A percentile compares a stretch with the other conserved stretches of the same genome.
Conservation (phyloP, 1,140 invertebrate genomes). For the Cherax quadricarinatus region DNA sequence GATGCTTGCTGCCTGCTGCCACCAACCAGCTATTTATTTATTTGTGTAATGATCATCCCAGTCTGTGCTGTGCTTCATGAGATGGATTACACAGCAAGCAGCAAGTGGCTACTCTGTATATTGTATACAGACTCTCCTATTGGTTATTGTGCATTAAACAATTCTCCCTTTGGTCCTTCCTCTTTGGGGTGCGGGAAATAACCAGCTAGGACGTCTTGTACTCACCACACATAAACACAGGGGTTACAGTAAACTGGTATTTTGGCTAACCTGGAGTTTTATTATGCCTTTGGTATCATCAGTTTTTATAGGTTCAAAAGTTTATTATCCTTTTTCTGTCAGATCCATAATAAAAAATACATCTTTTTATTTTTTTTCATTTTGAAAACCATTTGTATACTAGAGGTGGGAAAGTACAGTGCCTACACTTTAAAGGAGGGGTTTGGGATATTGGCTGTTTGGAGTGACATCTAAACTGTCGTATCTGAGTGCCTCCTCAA, state of each 20-base stretch:
- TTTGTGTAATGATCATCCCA: slow-evolving; percentile 64
- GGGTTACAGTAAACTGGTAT: slow-evolving; percentile 72
- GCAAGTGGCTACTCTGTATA: slow-evolving; percentile 54
- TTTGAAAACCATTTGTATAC: background rate
- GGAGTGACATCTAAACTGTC: too few species aligned
- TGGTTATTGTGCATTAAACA: slow-evolving; percentile 67
- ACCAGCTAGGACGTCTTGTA: slow-evolving; percentile 70
- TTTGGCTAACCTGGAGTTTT: slow-evolving; percentile 71
- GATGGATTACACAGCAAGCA: slow-evolving; percentile 42
- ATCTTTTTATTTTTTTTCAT: background rate
- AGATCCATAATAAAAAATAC: slow-evolving; percentile 10
- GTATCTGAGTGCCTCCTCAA: too few species aligned
- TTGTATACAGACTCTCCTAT: slow-evolving; percentile 67
- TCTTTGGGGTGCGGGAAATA: slow-evolving; percentile 70
- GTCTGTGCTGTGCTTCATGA: slow-evolving; percentile 58
- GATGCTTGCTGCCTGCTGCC: slow-evolving; percentile 65
- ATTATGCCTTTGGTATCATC: slow-evolving; percentile 63
- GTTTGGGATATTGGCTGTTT: too few species aligned
- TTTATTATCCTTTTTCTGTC: slow-evolving; percentile 4
- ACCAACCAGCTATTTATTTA: slow-evolving; percentile 64
- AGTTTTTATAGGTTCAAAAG: slow-evolving; percentile 57
- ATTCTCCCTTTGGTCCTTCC: slow-evolving; percentile 40
- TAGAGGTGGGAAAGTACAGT: too few species aligned
- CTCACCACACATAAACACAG: slow-evolving; percentile 72
- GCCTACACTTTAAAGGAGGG: too few species aligned